Base-by-base conservation (phyloP, 2,797 vertebrate species). In the Botia almorhae region DNA sequence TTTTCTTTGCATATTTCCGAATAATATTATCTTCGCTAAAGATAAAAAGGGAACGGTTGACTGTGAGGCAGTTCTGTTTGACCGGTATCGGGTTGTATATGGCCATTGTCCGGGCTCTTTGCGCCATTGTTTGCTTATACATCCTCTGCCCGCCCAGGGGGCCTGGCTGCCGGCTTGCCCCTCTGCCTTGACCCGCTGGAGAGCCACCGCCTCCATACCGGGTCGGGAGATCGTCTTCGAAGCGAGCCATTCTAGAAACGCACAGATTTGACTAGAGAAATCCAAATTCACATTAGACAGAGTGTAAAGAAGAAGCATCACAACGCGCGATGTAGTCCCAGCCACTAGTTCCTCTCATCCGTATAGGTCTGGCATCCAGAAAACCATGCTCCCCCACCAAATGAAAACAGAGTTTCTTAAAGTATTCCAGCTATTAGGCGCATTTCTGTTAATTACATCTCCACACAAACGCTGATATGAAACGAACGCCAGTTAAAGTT, bases 21-120 rank as follows among this genome's bases (percentile, higher is more conserved):
- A 99, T 96, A 92, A 97, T 89, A 84, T 98, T 98, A 90, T 99
- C 97, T 93, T 99, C 97, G 85, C 97, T 98, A 92, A 99, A 98
- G 94, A 98, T 93, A 94, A 98, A 99, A 84, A 99, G 95, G 61
- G 97, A 98, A 88, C 97, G 95, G 95, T 99, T 99, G 88, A 98
- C 95, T 58, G 95, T 96, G 92, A 98, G 93, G 91, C 95, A 98
- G 95, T 91, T 98, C 93, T 98, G 97, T 88, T 96, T 97, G 94
- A 99, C 96, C 6, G 97, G 97, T 46, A 97, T 98, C 82, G 97
- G 97, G 92, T 98, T 98, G 95, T 99, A 99, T 67, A 98, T 95
- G 83, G 97, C 97, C 97, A 99, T 99, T 85, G 96, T 97, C 90
- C 97, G 89, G 87, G 97, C 97, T 89, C 97, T 93, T 90, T 98